phyloP scores from a whole-genome alignment of 2,797 vertebrate genomes.

The Catostomus latipinnis region DNA sequence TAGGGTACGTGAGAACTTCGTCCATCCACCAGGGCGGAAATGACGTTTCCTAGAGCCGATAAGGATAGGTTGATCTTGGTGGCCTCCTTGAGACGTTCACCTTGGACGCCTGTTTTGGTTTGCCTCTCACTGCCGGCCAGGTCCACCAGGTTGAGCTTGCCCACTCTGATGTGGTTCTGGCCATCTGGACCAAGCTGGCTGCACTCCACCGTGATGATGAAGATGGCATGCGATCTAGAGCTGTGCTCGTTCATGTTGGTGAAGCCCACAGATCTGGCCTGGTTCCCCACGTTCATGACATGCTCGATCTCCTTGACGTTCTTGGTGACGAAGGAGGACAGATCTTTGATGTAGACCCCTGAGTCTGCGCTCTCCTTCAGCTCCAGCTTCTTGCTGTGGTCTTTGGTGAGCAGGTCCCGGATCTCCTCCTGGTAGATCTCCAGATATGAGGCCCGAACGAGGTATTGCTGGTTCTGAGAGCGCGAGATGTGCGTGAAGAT shows the following conservation, averaged over 20 bases:
- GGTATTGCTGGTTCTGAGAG: constrained; percentile 93
- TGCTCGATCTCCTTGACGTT: constrained; percentile 97
- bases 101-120: constrained; percentile 85
- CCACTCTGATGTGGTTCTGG: constrained; percentile 92
- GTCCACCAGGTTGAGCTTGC: constrained; percentile 95
- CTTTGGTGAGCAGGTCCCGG: constrained; percentile 88
- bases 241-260: constrained; percentile 97
- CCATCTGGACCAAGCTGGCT: constrained; percentile 89
- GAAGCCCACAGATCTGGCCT: constrained; percentile 86
- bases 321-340: constrained; percentile 95
- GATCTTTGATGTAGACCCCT: constrained; percentile 92
- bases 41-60: constrained; percentile 94
- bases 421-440: constrained; percentile 98
- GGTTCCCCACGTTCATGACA: constrained; percentile 94
- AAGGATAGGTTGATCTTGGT: constrained; percentile 98
- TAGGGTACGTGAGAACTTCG: constrained; percentile 93
- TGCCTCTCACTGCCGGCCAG: constrained; percentile 94
- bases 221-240: constrained; percentile 94
- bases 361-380: constrained; percentile 93
- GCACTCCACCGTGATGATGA: constrained; percentile 95
- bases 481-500: constrained; percentile 97
- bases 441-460: constrained; percentile 94
- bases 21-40: constrained; percentile 91
- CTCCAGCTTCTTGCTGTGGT: constrained; percentile 86
- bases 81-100: constrained; percentile 92